Conservation (phyloP, 2,797 vertebrate genomes). For the Bryconaethiops microstoma region DNA sequence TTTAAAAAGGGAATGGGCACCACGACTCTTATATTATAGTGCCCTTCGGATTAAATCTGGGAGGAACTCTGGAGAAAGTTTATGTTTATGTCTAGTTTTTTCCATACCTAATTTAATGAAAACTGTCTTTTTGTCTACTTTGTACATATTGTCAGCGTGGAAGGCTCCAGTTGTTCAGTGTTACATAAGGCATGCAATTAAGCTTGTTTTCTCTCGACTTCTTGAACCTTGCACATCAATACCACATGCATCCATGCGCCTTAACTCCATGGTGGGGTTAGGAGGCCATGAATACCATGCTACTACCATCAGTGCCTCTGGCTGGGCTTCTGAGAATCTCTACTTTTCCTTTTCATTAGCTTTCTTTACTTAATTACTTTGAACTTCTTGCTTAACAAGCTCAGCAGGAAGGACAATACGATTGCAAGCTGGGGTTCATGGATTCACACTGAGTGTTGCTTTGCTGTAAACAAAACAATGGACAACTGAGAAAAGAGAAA, state of each 20-base stretch:
- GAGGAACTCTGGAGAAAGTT: no score
- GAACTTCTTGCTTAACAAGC: background rate
- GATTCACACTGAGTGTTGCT: background rate
- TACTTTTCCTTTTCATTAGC: background rate
- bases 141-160: background rate
- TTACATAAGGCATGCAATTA: background rate
- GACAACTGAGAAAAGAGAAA: background rate
- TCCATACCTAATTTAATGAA: no score
- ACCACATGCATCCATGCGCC: background rate
- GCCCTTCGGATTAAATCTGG: no score
- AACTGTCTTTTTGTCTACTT: background rate
- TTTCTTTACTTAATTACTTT: background rate
- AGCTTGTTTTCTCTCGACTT: background rate
- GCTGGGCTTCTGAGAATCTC: background rate
- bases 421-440: background rate
- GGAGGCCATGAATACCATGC: background rate
- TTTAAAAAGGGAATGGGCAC: background rate
- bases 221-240: background rate
- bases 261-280: background rate
- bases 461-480: background rate
- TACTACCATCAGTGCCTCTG: background rate
- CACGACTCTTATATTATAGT: background rate
- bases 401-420: background rate
- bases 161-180: background rate
- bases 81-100: no score